A percentile compares a stretch with the other conserved stretches of the same genome.
These are phyloP conservation scores for Tineola bisselliella DNA, from an alignment of 2,888 invertebrate genomes.

Conservation along the genomic window DNA sequence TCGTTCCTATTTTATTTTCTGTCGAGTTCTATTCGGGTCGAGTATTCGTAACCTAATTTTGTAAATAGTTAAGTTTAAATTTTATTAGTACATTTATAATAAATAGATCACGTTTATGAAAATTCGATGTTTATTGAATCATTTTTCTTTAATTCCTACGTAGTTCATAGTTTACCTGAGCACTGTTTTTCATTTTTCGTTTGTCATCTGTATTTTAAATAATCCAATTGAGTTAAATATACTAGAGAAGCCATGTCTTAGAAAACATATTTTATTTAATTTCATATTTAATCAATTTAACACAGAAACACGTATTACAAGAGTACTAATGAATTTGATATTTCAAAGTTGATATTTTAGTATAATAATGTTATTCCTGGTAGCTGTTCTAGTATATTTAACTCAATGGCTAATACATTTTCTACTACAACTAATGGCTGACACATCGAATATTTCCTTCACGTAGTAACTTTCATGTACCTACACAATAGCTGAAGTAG, in stretches of 20 bases:
- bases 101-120: constrained; percentile 29
- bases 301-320: too few relatives aligned
- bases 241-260: too few relatives aligned
- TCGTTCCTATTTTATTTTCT: constrained; percentile 67
- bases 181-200: constrained; percentile 15
- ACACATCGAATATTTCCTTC: constrained; percentile 19
- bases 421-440: not conserved
- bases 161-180: constrained; percentile 14
- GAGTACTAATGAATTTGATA: too few relatives aligned
- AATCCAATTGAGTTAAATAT: too few relatives aligned
- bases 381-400: too few relatives aligned
- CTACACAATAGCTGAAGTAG: constrained; percentile 37
- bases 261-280: too few relatives aligned
- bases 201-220: not conserved
- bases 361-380: too few relatives aligned
- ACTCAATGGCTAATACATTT: too few relatives aligned
- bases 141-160: constrained; percentile 13
- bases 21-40: constrained; percentile 64
- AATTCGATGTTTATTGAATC: constrained; percentile 15
- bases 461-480: constrained; percentile 32
- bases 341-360: too few relatives aligned
- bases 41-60: constrained; percentile 42
- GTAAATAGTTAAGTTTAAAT: constrained; percentile 61
- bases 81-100: constrained; percentile 33
- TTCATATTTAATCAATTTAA: too few relatives aligned